Conservation (phyloP, 2,113 vertebrate genomes). For the Brachypteracias leptosomus region DNA sequence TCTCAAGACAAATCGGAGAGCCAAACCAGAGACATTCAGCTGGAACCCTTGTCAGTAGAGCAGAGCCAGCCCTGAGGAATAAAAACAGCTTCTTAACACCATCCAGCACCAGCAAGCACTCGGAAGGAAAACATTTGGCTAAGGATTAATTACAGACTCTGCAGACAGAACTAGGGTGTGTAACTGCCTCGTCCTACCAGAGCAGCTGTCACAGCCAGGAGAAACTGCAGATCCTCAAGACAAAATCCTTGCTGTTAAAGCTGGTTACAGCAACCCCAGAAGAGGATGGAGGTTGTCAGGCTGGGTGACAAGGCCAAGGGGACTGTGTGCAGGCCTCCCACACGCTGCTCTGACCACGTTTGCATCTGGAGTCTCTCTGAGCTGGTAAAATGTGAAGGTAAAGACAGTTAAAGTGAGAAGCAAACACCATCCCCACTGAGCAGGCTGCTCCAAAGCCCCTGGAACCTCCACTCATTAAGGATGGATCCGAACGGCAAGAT, state of each 20-base stretch:
- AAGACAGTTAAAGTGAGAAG: not conserved
- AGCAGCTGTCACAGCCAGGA: not conserved
- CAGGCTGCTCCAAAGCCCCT: not conserved
- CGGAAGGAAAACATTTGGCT: not conserved
- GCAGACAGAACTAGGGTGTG: not conserved
- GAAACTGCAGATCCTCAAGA: not conserved
- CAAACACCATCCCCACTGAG: not conserved
- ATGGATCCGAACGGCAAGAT: not conserved
- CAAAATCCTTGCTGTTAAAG: not conserved
- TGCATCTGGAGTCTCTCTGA: not conserved
- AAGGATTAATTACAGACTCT: not conserved
- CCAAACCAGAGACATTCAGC: not conserved
- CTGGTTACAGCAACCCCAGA: not conserved
- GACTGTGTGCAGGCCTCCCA: fast-evolving
- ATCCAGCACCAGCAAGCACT: not conserved
- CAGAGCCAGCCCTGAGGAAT: not conserved
- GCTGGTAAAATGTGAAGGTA: not conserved
- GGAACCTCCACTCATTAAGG: not conserved
- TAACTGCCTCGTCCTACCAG: not conserved
- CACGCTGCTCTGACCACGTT: fast-evolving
- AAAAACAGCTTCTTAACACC: not conserved
- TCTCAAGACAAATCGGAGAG: not conserved
- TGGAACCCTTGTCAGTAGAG: not conserved
- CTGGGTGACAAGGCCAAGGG: not conserved
- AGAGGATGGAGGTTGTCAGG: not conserved